Conservation (phyloP, 2,888 invertebrate genomes). For the Nephrotoma flavescens region DNA sequence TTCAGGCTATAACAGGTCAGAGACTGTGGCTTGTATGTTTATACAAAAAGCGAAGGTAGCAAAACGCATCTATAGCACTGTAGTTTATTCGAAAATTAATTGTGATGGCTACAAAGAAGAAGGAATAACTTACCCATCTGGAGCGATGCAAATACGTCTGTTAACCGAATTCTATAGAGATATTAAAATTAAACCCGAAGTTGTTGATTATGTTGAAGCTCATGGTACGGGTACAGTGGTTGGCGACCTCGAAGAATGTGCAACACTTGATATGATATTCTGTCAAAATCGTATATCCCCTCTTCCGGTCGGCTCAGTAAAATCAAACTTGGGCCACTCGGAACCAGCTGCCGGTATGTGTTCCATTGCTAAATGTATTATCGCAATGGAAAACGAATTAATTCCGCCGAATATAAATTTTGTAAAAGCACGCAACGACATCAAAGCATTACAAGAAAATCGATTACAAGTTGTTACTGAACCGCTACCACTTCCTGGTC, state of each 20-base stretch:
- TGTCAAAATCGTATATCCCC: constrained; percentile 60
- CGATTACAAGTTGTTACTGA: constrained; percentile 59
- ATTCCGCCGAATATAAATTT: constrained; percentile 82
- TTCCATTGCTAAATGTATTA: constrained; percentile 64
- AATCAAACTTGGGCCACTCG: constrained; percentile 87
- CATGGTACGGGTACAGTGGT: constrained; percentile 72
- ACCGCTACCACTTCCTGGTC: constrained; percentile 52
- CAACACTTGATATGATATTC: constrained; percentile 66
- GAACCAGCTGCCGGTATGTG: constrained; percentile 78
- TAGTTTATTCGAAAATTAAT: constrained; percentile 65
- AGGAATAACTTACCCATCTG: constrained; percentile 53
- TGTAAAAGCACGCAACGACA: constrained; percentile 41
- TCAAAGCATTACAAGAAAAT: constrained; percentile 44
- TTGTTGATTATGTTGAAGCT: constrained; percentile 69
- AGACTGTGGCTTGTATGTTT: constrained; percentile 54
- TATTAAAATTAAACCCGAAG: constrained; percentile 53
- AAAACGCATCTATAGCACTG: constrained; percentile 48
- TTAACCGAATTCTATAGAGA: constrained; percentile 50
- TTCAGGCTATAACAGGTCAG: constrained; percentile 72
- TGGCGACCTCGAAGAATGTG: constrained; percentile 85
- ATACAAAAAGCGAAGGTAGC: constrained; percentile 57
- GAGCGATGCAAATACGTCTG: constrained; percentile 44
- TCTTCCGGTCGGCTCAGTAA: constrained; percentile 75
- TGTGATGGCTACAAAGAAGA: constrained; percentile 64
- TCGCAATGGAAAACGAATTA: constrained; percentile 64